Percentiles rank a stretch among this genome's conserved stretches.
Conservation (phyloP, 2,113 vertebrate species). For the Trichechus manatus region DNA sequence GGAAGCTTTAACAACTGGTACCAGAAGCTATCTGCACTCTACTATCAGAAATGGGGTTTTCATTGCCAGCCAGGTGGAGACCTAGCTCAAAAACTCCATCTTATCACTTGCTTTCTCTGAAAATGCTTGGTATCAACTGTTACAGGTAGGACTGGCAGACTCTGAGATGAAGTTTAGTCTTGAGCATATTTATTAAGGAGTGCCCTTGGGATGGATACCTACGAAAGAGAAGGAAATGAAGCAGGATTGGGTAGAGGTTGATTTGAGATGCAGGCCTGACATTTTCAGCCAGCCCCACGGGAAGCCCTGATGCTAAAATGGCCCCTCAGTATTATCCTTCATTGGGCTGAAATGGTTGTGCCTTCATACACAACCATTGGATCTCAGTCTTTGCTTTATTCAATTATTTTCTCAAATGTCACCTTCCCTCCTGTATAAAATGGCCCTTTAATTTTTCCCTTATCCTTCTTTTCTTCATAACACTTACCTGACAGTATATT, state of each 20-base stretch:
- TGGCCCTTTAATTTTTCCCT: not conserved
- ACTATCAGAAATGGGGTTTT: not conserved
- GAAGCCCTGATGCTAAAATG: not conserved
- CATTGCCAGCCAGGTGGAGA: not conserved
- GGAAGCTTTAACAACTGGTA: not conserved
- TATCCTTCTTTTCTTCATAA: not conserved
- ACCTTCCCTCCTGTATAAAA: not conserved
- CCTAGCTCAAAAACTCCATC: not conserved
- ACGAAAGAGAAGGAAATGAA: not conserved
- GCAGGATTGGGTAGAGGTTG: not conserved
- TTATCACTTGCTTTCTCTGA: not conserved
- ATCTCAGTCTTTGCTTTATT: not conserved
- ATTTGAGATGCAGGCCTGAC: not conserved
- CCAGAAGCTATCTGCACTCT: not conserved
- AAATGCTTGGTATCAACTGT: not conserved
- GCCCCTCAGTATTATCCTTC: not conserved
- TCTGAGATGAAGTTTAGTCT: not conserved
- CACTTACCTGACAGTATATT: not conserved
- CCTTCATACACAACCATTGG: not conserved
- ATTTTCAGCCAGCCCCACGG: not conserved
- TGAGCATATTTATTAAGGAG: not conserved
- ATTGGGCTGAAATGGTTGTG: not conserved
- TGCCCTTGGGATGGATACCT: not conserved
- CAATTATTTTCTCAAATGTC: not conserved
- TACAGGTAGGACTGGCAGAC: not conserved